phyloP scores from a whole-genome alignment of 2,797 vertebrate species.

The Sebastes trivittatus region DNA sequence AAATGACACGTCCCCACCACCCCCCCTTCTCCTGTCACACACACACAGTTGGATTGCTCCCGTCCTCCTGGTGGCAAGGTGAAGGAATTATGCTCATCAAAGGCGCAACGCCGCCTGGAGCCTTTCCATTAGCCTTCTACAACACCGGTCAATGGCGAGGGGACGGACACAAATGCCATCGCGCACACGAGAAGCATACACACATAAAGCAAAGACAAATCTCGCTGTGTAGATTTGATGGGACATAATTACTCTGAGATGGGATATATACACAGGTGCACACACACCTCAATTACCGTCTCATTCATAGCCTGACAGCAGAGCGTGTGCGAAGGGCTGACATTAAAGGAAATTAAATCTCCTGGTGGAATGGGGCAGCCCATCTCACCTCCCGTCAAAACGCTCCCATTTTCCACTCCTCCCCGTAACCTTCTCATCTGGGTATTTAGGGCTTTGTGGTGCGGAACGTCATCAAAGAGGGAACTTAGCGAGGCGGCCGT shows the following conservation, averaged over 20 bases:
- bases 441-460: slow-evolving; percentile 80
- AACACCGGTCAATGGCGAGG: slow-evolving; percentile 59
- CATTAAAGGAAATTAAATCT: slow-evolving; percentile 82
- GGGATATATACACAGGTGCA: slow-evolving; percentile 42
- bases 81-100: slow-evolving; percentile 80
- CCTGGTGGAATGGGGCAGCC: slow-evolving; percentile 67
- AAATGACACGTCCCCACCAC: slow-evolving; percentile 67
- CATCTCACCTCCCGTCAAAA: slow-evolving; percentile 73
- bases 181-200: background rate
- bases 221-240: slow-evolving; percentile 15
- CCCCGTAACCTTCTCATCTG: slow-evolving; percentile 75
- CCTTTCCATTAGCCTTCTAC: slow-evolving; percentile 79
- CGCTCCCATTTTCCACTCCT: slow-evolving; percentile 64
- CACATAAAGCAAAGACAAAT: background rate
- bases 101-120: slow-evolving; percentile 64
- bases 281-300: slow-evolving; percentile 69
- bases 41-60: slow-evolving; percentile 61
- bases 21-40: slow-evolving; percentile 33
- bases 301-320: slow-evolving; percentile 70
- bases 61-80: slow-evolving; percentile 79
- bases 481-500: slow-evolving; percentile 64
- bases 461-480: slow-evolving; percentile 77
- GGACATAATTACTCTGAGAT: slow-evolving; percentile 53
- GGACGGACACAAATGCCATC: slow-evolving; percentile 22
- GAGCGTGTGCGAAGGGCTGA: slow-evolving; percentile 63